Conservation (phyloP, 2,113 vertebrate species). For the Sterrhoptilus dennistouni region DNA sequence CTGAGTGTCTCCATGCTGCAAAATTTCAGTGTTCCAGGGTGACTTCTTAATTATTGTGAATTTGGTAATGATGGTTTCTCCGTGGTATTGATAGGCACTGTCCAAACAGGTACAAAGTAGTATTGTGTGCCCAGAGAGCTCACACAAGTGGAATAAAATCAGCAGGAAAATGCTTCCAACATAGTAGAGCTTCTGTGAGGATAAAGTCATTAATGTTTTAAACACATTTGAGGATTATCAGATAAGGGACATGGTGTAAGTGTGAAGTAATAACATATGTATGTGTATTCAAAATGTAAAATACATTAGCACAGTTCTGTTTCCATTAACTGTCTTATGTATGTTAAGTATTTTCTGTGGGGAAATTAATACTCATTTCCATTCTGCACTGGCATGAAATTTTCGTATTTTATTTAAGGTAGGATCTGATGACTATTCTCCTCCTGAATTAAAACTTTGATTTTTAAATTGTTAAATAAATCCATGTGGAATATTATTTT, state of each 20-base stretch:
- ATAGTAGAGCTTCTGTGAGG: not conserved
- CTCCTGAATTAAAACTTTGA: conserved; percentile 11
- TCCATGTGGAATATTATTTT: conserved; percentile 12
- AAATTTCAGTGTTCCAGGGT: not conserved
- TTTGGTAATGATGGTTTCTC: not conserved
- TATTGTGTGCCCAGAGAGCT: not conserved
- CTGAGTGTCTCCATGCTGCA: not conserved
- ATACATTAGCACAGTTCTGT: conserved; percentile 20
- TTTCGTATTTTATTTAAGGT: conserved; percentile 4
- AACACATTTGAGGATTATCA: conserved; percentile 50
- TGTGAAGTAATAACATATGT: conserved; percentile 50
- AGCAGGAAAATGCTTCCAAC: not conserved
- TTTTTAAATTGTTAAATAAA: conserved; percentile 31
- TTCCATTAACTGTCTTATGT: conserved; percentile 46
- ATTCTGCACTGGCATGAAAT: not conserved
- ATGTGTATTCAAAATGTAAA: conserved; percentile 28
- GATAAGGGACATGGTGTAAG: conserved; percentile 35
- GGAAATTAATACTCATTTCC: conserved; percentile 31
- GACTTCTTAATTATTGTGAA: not conserved
- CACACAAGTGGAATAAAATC: not conserved
- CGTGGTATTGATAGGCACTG: not conserved
- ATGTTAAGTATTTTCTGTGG: conserved; percentile 28
- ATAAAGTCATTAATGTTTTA: conserved; percentile 52
- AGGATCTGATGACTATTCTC: not conserved
- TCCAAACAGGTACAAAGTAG: not conserved